Base-by-base conservation (phyloP, 2,888 invertebrate species). In the Harpagoxenus sublaevis region DNA sequence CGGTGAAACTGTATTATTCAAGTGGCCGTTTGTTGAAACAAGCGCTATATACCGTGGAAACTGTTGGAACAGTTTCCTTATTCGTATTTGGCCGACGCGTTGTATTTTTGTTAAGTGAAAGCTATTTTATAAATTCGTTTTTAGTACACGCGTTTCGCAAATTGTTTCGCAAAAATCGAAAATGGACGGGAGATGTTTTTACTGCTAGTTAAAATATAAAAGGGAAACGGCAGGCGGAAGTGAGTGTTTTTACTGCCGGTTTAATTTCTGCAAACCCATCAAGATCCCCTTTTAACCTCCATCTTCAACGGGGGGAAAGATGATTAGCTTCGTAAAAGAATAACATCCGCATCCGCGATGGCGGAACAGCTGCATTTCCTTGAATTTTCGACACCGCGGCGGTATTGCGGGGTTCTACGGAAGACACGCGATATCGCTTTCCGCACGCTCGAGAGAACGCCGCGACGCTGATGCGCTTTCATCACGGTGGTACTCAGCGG, bases 391-490 rank as follows among this genome's bases (percentile, higher is more conserved):
- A 71, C 60, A 71, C 71, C 28, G 71, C 23, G 28, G 71, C 23
- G 28, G 71, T 48, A 71, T 48, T 18, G 71, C 28, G 23, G 71
- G 57, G 8, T 57, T 42, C 57, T 42, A 55, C 57, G 35, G 23
- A 60, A 63, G 71, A 79, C 79, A 79, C 63, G 63, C 86, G 84
- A 85, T 86, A 84, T 88, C 88, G 88, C 81, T 73, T 63, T 65
- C 70, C 62, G 77, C 77, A 74, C 82, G 84, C 86, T 85, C 73
- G 77, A 71, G 62, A 79, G 82, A 86, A 48, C 75, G 62, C 65
- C 45, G 86, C 55, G 82, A 75, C 75, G 53, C 84, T 85, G 87
- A 87, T 88, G 83, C 81, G 71, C 83, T 84, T 74, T 86, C 86
- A 86, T 88, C 84, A 83, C 81, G 81, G 57, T 55, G 73, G 86